phyloP scores from a whole-genome alignment of 1,140 invertebrate species.

The Holotrichia oblita region DNA sequence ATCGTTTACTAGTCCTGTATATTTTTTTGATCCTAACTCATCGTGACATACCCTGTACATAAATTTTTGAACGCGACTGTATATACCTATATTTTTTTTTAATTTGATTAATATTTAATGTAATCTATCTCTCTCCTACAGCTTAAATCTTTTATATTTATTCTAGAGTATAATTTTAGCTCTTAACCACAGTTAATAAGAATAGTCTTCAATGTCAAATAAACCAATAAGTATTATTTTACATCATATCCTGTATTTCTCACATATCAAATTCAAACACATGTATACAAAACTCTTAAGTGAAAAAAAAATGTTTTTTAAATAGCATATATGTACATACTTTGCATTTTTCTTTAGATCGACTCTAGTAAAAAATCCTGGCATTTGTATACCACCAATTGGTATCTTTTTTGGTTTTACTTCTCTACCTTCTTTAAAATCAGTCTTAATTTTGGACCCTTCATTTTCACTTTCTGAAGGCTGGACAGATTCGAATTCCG shows the following conservation, averaged over 20 bases:
- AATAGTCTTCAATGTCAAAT: conserved; percentile 34
- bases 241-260: not conserved
- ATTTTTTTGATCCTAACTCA: too few species aligned
- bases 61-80: too few species aligned
- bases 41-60: too few species aligned
- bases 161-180: not conserved
- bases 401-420: conserved; percentile 83
- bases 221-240: conserved; percentile 34
- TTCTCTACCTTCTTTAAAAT: conserved; percentile 73
- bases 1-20: too few species aligned
- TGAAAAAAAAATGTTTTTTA: not conserved
- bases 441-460: conserved; percentile 62
- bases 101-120: too few species aligned
- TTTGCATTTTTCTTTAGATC: conserved; percentile 75
- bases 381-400: conserved; percentile 84
- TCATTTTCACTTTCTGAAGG: conserved; percentile 58
- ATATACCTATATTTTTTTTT: too few species aligned
- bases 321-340: conserved; percentile 57
- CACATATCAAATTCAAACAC: conserved; percentile 27
- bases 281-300: not conserved
- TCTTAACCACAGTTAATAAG: conserved; percentile 25
- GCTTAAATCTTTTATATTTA: not conserved
- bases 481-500: conserved; percentile 56
- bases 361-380: conserved; percentile 81
- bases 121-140: too few species aligned